These are phyloP conservation scores for Lepus townsendii DNA, from an alignment of 2,797 vertebrate species.

Conservation along the genomic window DNA sequence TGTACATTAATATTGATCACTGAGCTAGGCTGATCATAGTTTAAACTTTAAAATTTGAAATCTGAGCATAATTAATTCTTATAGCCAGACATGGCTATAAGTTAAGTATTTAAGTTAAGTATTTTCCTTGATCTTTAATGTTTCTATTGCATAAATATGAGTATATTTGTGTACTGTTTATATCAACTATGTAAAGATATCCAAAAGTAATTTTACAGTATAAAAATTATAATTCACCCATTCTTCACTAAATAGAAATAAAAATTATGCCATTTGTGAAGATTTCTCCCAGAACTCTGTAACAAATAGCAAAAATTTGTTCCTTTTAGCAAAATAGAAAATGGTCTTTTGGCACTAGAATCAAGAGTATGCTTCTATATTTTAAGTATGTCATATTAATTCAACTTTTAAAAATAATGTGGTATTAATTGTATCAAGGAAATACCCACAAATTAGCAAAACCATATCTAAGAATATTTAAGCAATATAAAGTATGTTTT, in stretches of 20 bases:
- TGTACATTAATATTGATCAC: constrained; percentile 43
- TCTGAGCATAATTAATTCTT: constrained; percentile 32
- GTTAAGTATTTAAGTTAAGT: background rate
- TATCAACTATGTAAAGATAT: background rate
- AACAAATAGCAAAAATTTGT: constrained; percentile 52
- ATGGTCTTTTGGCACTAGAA: background rate
- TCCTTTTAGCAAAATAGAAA: background rate
- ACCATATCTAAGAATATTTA: constrained; percentile 17
- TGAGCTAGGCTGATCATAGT: constrained; percentile 15
- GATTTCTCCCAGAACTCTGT: constrained; percentile 16
- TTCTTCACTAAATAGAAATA: constrained; percentile 27
- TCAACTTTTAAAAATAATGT: constrained; percentile 40
- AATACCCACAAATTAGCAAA: background rate
- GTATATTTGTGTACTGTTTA: background rate
- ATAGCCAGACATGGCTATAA: background rate
- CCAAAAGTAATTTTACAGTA: background rate
- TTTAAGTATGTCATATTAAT: background rate
- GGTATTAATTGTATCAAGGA: constrained; percentile 1
- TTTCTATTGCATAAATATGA: constrained; percentile 4
- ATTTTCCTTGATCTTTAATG: constrained; percentile 38
- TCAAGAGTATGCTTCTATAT: constrained; percentile 45
- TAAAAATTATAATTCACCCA: background rate
- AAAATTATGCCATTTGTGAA: constrained; percentile 34
- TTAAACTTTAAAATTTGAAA: constrained; percentile 48
- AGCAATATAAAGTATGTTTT: constrained; percentile 22